Conservation (phyloP, 2,888 invertebrate species). For the Dynastes hyllus region DNA sequence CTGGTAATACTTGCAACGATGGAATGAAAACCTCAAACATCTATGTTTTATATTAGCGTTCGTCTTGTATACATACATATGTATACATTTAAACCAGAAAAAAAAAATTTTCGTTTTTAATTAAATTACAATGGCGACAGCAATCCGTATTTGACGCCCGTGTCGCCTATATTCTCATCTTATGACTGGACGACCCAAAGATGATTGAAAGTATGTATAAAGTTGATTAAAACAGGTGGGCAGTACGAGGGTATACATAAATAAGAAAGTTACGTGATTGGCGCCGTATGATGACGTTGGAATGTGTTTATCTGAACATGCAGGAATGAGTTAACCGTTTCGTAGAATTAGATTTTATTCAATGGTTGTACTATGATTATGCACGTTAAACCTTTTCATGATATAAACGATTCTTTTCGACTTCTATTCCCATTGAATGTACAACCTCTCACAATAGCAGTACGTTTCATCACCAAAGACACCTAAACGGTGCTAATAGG, state of each 20-base stretch:
- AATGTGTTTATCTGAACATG: constrained; percentile 8
- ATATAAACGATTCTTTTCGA: too few species aligned
- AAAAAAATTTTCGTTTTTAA: neutral
- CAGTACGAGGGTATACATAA: neutral
- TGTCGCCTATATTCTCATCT: too few species aligned
- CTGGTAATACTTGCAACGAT: too few species aligned
- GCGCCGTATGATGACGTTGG: constrained; percentile 5
- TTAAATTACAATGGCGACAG: neutral
- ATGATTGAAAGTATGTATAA: neutral
- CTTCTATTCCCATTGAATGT: too few species aligned
- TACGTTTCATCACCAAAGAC: too few species aligned
- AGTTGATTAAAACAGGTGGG: constrained; percentile 14
- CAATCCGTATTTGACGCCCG: neutral
- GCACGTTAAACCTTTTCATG: too few species aligned
- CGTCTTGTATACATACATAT: too few species aligned
- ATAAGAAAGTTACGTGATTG: neutral
- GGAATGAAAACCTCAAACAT: too few species aligned
- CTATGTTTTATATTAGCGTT: too few species aligned
- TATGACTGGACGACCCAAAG: neutral
- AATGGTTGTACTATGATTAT: neutral
- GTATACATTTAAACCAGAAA: too few species aligned
- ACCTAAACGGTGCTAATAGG: too few species aligned
- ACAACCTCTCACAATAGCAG: too few species aligned
- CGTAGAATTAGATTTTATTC: constrained; percentile 12
- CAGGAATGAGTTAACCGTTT: neutral